A percentile compares a stretch with the other conserved stretches of the same genome.
Evolutionary conservation across 2,888 invertebrate species (phyloP).

Genomic region (Neuroscelio doddi): DNA sequence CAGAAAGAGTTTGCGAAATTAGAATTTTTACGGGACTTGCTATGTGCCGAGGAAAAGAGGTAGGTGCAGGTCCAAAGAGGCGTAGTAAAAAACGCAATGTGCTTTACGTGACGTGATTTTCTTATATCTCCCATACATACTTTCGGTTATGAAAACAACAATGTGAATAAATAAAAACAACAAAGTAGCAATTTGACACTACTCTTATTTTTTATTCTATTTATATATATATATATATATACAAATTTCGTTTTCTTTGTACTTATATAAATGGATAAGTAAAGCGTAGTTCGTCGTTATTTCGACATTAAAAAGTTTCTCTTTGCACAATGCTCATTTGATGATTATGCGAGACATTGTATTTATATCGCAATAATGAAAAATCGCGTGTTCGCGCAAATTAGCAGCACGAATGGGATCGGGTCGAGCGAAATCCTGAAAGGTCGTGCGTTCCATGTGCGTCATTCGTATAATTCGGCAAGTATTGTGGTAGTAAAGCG

Average conservation of each 20-base stretch:
- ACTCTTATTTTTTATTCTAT: too few relatives aligned
- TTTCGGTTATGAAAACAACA: slow-evolving; percentile 18
- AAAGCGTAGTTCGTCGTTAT: too few relatives aligned
- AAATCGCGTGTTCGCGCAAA: slow-evolving; percentile 23
- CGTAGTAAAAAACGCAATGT: slow-evolving; percentile 50
- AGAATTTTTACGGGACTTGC: slow-evolving; percentile 62
- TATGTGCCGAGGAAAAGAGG: slow-evolving; percentile 34
- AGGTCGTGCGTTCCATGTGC: neutral
- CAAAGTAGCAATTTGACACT: too few relatives aligned
- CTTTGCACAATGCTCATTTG: slow-evolving; percentile 15
- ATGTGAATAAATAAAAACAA: neutral
- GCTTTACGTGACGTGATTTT: slow-evolving; percentile 50
- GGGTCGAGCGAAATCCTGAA: slow-evolving; percentile 37
- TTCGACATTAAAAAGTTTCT: slow-evolving; percentile 31
- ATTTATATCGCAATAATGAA: slow-evolving; percentile 21
- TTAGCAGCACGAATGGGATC: slow-evolving; percentile 16
- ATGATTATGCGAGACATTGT: slow-evolving; percentile 14
- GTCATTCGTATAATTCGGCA: slow-evolving; percentile 11
- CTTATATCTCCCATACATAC: slow-evolving; percentile 45
- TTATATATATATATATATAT: too few relatives aligned
- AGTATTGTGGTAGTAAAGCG: slow-evolving; percentile 40
- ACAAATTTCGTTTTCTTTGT: too few relatives aligned
- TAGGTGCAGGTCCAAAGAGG: slow-evolving; percentile 35
- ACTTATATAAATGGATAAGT: too few relatives aligned
- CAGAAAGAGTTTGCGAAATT: slow-evolving; percentile 57